Percentiles rank a stretch among this genome's conserved stretches.
Evolutionary conservation across 1,140 invertebrate genomes (phyloP).

Genomic region (Episyrphus balteatus): DNA sequence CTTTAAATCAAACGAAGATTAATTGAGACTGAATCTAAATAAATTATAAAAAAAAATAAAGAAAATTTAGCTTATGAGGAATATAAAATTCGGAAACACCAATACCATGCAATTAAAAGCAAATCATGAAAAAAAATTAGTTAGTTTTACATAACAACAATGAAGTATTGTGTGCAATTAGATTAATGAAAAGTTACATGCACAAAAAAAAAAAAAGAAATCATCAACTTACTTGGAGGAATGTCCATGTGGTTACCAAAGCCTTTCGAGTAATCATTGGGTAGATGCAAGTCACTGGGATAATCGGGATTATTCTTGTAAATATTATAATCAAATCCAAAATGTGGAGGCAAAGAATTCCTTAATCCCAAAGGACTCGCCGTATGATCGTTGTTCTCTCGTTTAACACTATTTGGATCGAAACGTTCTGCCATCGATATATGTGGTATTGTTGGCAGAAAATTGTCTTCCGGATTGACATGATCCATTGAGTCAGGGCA

Average conservation of each 20-base stretch:
- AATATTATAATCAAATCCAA: constrained; percentile 30
- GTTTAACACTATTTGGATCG: constrained; percentile 26
- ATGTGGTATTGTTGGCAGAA: constrained; percentile 30
- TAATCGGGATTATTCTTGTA: constrained; percentile 26
- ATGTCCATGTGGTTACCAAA: constrained; percentile 37
- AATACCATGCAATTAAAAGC: too few species aligned
- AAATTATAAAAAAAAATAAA: too few species aligned
- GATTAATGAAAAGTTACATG: not conserved
- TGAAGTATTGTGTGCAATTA: not conserved
- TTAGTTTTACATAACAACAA: not conserved
- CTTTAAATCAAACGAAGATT: too few species aligned
- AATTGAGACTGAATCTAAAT: too few species aligned
- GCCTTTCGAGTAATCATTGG: constrained; percentile 32
- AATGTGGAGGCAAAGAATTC: constrained; percentile 19
- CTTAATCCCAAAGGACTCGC: constrained; percentile 7
- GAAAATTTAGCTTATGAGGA: too few species aligned
- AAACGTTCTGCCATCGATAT: constrained; percentile 32
- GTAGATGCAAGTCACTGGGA: constrained; percentile 34
- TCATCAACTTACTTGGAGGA: constrained; percentile 29
- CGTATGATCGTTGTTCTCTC: constrained; percentile 18
- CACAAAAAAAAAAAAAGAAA: not conserved
- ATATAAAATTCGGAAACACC: too few species aligned
- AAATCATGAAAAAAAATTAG: too few species aligned
- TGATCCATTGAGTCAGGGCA: constrained; percentile 20
- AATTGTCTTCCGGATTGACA: constrained; percentile 29